phyloP scores from a whole-genome alignment of 2,797 vertebrate species.

The Semaprochilodus insignis region DNA sequence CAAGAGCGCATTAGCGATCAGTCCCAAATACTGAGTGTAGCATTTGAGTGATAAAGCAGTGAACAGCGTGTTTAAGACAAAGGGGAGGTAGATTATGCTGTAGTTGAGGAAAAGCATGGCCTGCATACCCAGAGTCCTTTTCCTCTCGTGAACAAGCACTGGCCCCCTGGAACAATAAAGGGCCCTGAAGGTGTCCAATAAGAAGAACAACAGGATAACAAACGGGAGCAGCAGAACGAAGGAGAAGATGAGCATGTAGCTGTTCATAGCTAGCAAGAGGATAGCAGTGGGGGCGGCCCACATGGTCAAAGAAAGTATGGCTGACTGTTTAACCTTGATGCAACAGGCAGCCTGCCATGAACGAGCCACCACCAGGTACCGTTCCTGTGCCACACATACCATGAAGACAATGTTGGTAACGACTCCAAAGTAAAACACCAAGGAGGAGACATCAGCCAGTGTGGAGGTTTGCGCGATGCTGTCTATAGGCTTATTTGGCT shows the following conservation, averaged over 20 bases:
- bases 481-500: slow-evolving; percentile 24
- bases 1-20: slow-evolving; percentile 70
- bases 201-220: slow-evolving; percentile 72
- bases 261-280: slow-evolving; percentile 64
- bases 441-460: slow-evolving; percentile 43
- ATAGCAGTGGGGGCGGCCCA: slow-evolving; percentile 64
- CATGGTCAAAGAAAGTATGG: slow-evolving; percentile 43
- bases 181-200: slow-evolving; percentile 69
- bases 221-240: slow-evolving; percentile 69
- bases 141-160: slow-evolving; percentile 57
- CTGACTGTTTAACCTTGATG: slow-evolving; percentile 46
- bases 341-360: slow-evolving; percentile 64
- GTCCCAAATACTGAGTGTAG: slow-evolving; percentile 57
- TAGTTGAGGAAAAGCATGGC: slow-evolving; percentile 71
- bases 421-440: slow-evolving; percentile 71
- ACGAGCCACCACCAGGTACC: slow-evolving; percentile 67
- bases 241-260: slow-evolving; percentile 62
- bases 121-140: slow-evolving; percentile 61
- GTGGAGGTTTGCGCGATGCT: background rate
- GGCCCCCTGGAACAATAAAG: slow-evolving; percentile 60
- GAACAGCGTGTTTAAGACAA: slow-evolving; percentile 69
- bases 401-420: slow-evolving; percentile 71
- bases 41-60: slow-evolving; percentile 60
- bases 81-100: slow-evolving; percentile 70
- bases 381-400: slow-evolving; percentile 71